Base-by-base conservation (phyloP, 2,113 vertebrate species). In the Caranx ignobilis region DNA sequence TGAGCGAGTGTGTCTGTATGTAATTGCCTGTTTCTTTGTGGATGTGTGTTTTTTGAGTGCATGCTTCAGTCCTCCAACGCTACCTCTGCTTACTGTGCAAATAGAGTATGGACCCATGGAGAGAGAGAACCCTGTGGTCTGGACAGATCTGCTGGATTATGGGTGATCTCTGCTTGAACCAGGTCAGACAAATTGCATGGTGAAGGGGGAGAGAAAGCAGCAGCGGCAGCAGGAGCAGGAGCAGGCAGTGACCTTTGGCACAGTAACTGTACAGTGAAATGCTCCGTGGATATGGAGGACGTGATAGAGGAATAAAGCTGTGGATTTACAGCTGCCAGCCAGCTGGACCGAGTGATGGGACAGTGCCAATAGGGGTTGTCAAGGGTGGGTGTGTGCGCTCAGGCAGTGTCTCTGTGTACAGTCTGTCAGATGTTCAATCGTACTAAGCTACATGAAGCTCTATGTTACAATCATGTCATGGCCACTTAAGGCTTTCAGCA, bases 171-270 rank as follows among this genome's bases (percentile, higher is more conserved):
- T 21, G 66, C 68, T 75, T 3, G 37, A 86, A 86, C 65, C 88
- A 81, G 87, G 80, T 86, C 82, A 90, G 72, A 88, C 87, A 86
- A 87, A 86, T 79, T 82, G 78, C 71, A 75, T 52, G 60, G 70
- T 41, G 45, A 69, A 45, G 77, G 79, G 66, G 35, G 64, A 18
- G 63, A 65, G 63, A 19, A 13, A 75, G 67, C 34, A 45, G 45
- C 12, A 72, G 77, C 64, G 87, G 84, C 83, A 87, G 85, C 78
- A 13, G 56, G n/a, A 47, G 62, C 41, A 73, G 79, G 64, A 88
- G 84, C 79, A 87, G 83, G 48, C 65, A n/a, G 45, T 86, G 89
- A 91, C 92, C 91, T 93, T 93, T 94, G 68, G 85, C 88, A 86
- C 77, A 94, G 83, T 91, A 78, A 85, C 79, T 72, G 37, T 86